phyloP scores from a whole-genome alignment of 2,797 vertebrate genomes.

The Paratrypauchen microcephalus region DNA sequence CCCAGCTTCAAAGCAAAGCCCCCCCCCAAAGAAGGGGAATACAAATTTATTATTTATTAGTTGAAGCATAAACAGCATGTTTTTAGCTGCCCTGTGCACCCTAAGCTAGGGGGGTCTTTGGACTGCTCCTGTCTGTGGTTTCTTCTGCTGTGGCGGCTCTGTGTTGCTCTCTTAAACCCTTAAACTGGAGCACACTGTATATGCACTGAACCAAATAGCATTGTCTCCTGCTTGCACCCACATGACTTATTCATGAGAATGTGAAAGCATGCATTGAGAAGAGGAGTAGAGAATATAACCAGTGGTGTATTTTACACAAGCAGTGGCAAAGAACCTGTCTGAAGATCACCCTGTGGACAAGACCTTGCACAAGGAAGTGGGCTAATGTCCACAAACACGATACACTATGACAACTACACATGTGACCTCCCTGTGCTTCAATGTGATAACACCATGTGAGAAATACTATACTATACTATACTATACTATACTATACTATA shows the following conservation, averaged over 20 bases:
- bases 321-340: conserved; percentile 6
- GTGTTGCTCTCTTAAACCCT: conserved; percentile 30
- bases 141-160: conserved; percentile 29
- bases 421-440: not conserved
- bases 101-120: conserved; percentile 52
- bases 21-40: conserved; percentile 57
- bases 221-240: conserved; percentile 49
- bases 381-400: conserved; percentile 2
- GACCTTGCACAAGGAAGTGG: conserved; percentile 21
- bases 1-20: conserved; percentile 54
- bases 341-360: conserved; percentile 27
- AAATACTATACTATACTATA: not conserved
- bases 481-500: not conserved
- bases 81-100: conserved; percentile 56
- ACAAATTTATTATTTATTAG: conserved; percentile 65
- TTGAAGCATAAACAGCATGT: conserved; percentile 62
- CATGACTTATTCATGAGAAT: conserved; percentile 64
- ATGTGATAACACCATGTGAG: not conserved
- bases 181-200: conserved; percentile 19
- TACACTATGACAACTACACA: not conserved
- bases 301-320: conserved; percentile 1
- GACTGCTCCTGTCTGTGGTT: conserved; percentile 29
- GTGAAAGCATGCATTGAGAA: conserved; percentile 15
- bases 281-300: conserved; percentile 24
- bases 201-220: conserved; percentile 35